phyloP scores from a whole-genome alignment of 2,797 vertebrate genomes.

The Hephaestus fuliginosus region DNA sequence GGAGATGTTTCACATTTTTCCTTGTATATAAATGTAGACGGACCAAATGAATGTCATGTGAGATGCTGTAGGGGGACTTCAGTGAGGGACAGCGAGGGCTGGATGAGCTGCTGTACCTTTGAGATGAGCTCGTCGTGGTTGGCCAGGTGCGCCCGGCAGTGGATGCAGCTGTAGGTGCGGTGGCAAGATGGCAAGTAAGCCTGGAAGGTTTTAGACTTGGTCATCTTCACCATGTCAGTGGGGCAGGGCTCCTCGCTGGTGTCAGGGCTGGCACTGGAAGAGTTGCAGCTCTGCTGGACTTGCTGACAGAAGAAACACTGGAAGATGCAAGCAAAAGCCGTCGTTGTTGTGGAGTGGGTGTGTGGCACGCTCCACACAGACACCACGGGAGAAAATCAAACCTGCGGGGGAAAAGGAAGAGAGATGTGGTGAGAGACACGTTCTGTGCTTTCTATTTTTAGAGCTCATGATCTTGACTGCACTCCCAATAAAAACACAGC shows the following conservation, averaged over 20 bases:
- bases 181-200: conserved; percentile 97
- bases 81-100: not conserved
- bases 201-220: conserved; percentile 99
- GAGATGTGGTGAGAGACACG: conserved; percentile 36
- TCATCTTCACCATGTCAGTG: conserved; percentile 99
- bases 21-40: not conserved
- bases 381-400: conserved; percentile 90
- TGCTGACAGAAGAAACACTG: conserved; percentile 98
- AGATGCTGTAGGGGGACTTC: not conserved
- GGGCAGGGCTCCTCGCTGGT: conserved; percentile 88
- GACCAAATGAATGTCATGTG: conserved; percentile 17
- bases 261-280: conserved; percentile 92
- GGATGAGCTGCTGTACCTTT: conserved; percentile 87
- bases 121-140: conserved; percentile 99
- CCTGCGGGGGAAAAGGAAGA: conserved; percentile 80
- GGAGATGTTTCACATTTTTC: conserved; percentile 15
- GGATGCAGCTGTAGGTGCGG: conserved; percentile 98
- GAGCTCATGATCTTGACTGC: conserved; percentile 52
- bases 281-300: conserved; percentile 93
- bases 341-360: conserved; percentile 93
- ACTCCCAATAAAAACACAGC: conserved; percentile 42
- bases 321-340: conserved; percentile 97
- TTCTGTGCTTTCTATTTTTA: conserved; percentile 50
- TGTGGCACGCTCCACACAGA: conserved; percentile 95
- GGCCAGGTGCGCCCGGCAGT: conserved; percentile 99